A percentile compares a stretch with the other conserved stretches of the same genome.
Conservation (phyloP, 2,888 invertebrate species). For the Leptinotarsa haldemani region DNA sequence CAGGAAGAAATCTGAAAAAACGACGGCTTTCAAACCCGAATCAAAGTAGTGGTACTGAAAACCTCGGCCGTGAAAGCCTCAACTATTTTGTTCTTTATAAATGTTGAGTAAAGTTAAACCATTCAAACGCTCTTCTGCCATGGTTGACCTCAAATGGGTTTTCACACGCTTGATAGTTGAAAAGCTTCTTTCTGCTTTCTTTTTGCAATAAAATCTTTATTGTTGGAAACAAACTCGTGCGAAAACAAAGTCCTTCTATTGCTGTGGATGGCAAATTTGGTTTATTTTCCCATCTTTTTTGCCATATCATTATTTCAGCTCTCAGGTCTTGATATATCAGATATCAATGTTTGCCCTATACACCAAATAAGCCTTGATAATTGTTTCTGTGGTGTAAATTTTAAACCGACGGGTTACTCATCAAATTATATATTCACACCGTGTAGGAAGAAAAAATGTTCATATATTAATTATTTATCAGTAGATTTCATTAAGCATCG, state of each 20-base stretch:
- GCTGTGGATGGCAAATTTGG: conserved; percentile 2
- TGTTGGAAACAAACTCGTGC: neutral
- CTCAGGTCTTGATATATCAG: neutral
- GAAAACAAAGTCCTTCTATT: conserved; percentile 1
- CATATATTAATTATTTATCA: conserved; percentile 1
- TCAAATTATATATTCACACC: neutral
- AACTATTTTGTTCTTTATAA: neutral
- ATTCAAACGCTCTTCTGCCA: conserved; percentile 1
- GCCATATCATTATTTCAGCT: conserved; percentile 1
- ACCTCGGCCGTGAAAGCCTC: no score
- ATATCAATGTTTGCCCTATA: neutral
- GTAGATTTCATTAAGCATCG: neutral
- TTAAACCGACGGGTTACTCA: neutral
- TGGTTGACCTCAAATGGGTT: conserved; percentile 1
- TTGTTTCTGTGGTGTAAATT: neutral
- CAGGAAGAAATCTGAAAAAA: no score
- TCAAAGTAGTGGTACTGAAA: no score
- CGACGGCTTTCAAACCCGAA: no score
- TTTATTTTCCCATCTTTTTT: conserved; percentile 5
- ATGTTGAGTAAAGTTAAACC: neutral
- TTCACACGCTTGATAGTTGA: neutral
- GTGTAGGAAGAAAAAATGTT: neutral
- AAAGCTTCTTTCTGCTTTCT: neutral
- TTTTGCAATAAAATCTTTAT: conserved; percentile 4
- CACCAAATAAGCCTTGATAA: conserved; percentile 2